These are phyloP conservation scores for Phorcus lineatus DNA, from an alignment of 2,888 invertebrate species.

Conservation along the genomic window DNA sequence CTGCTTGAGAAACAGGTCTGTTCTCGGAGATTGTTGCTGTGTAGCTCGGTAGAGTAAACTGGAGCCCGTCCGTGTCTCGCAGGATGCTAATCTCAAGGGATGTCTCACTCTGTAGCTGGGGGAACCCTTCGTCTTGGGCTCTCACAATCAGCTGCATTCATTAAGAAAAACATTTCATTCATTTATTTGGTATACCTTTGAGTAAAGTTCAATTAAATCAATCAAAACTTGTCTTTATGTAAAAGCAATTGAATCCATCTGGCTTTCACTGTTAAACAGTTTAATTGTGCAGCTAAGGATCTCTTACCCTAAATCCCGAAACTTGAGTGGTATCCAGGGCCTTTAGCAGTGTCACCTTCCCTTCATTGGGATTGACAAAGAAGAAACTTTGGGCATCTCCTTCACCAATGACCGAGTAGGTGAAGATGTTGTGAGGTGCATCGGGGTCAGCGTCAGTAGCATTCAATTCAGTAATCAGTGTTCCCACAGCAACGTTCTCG, in stretches of 20 bases:
- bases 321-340: constrained; percentile 52
- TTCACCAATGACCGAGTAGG: constrained; percentile 50
- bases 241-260: no score
- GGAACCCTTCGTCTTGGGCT: constrained; percentile 65
- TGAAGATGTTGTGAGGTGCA: constrained; percentile 61
- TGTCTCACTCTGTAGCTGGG: constrained; percentile 45
- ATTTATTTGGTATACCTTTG: no score
- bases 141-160: constrained; percentile 55
- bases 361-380: constrained; percentile 61
- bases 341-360: constrained; percentile 54
- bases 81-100: constrained; percentile 60
- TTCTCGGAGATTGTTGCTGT: constrained; percentile 60
- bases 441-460: constrained; percentile 64
- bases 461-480: constrained; percentile 52
- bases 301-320: constrained; percentile 58
- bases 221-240: no score
- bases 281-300: background rate
- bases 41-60: constrained; percentile 51
- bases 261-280: no score
- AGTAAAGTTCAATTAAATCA: no score
- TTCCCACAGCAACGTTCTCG: constrained; percentile 54
- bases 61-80: constrained; percentile 53
- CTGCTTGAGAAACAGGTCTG: constrained; percentile 43
- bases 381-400: constrained; percentile 57
- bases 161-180: no score